Conservation (phyloP, 2,113 vertebrate genomes). For the Eretmochelys imbricata region DNA sequence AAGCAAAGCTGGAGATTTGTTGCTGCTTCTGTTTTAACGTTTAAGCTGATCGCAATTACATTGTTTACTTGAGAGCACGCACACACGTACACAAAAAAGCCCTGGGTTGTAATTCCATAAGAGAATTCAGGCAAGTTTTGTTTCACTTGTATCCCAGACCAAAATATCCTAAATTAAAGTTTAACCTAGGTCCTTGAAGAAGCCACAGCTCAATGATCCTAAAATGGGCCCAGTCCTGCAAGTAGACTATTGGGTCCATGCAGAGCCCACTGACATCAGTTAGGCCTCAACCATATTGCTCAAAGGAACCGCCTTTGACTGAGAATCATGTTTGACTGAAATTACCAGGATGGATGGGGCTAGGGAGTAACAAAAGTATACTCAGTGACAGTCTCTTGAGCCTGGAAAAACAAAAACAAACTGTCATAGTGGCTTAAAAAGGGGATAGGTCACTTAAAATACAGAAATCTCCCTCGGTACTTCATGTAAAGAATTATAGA, state of each 20-base stretch:
- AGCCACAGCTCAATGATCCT: rapidly evolving
- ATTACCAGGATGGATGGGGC: background rate
- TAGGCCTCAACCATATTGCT: background rate
- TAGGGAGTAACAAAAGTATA: background rate
- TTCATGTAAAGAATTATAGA: background rate
- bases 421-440: background rate
- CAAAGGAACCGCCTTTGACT: background rate
- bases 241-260: background rate
- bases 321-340: background rate
- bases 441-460: background rate
- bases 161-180: background rate
- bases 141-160: background rate
- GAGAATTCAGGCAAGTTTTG: background rate
- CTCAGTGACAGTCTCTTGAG: background rate
- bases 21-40: background rate
- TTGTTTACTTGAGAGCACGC: background rate
- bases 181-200: background rate
- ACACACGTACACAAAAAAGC: background rate
- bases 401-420: background rate
- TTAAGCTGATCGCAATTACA: background rate
- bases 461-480: background rate
- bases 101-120: background rate
- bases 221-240: rapidly evolving
- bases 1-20: background rate
- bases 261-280: rapidly evolving